phyloP scores from a whole-genome alignment of 2,888 invertebrate genomes.

The Oxyteleia sp. region DNA sequence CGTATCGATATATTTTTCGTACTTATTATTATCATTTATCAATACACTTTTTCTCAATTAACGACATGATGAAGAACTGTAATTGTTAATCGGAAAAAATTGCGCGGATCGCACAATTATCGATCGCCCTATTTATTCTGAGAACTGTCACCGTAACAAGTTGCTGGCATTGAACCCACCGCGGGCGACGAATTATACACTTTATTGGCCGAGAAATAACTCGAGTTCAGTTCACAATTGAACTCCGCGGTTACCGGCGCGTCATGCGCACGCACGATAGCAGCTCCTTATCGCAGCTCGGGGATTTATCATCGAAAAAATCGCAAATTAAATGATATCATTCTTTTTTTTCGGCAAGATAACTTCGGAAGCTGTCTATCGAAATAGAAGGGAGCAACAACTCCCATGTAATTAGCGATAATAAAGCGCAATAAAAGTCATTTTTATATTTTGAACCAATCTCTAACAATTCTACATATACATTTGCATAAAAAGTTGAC shows the following conservation, averaged over 20 bases:
- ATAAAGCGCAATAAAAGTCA: neutral
- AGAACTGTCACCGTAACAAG: too few species aligned
- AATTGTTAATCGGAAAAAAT: too few species aligned
- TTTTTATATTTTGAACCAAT: neutral
- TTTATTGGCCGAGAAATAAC: slow-evolving; percentile 1
- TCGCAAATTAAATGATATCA: neutral
- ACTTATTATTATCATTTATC: too few species aligned
- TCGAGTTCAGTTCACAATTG: neutral
- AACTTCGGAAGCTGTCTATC: neutral
- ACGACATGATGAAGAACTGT: too few species aligned
- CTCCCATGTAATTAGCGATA: neutral
- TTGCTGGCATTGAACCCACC: neutral
- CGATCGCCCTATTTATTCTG: too few species aligned
- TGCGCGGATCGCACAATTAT: too few species aligned
- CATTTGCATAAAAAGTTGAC: too few species aligned
- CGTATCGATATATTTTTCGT: too few species aligned
- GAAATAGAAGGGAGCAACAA: neutral
- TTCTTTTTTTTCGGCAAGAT: neutral
- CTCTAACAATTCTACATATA: too few species aligned
- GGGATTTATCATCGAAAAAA: neutral
- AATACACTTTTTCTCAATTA: too few species aligned
- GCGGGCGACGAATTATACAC: neutral
- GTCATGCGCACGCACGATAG: neutral
- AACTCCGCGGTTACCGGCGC: neutral
- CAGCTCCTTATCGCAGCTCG: neutral